Base-by-base conservation (phyloP, 92 coral and sea anemone species). In the Palythoa grandiflora region DNA sequence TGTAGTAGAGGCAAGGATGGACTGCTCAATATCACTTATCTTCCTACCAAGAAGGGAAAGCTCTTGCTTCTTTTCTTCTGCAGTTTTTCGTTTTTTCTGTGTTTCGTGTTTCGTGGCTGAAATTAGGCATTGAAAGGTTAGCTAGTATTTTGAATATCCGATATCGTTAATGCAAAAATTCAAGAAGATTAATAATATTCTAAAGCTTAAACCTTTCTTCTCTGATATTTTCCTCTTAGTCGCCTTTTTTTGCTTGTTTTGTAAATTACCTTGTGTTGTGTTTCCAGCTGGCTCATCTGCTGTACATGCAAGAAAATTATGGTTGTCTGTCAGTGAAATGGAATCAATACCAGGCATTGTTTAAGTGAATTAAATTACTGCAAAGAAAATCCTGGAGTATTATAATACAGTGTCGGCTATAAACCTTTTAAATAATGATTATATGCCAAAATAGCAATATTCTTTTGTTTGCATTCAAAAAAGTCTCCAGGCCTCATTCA, bases 151-250 rank as follows among this genome's bases (percentile, higher is more conserved):
- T 65, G 36, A 83, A 83, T 15, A 11, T 36, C 71, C 51, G 14
- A 55, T 6, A 38, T 13, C 36, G 15, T 74, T 15, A 21, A 21
- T 3, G 21, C 17, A 39, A 5, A 16, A 39, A 14, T 1, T 5
- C 0, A 9, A 20, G 16, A 35, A 37, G 14, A 38, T 35, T 48
- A 5, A 50, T 20, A n/a, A 44, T 44, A 77, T 11, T 52, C 72
- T 38, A 19, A 11, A 61, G 50, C 75, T 60, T 59, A 83, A 83
- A 83, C 87, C 87, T 83, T 83, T 12, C 54, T 83, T 83, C 77
- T 68, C 38, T 11, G 87, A 17, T 68, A 35, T 68, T 37, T 65
- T 68, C 60, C 6, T 38, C 39, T 83, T 3, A 7, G 17, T 60
- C 17, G 13, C 19, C 13, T 17, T 3, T 17, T 11, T 11, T 11